Conservation (phyloP, 2,113 vertebrate species). For the Phrynosoma platyrhinos region DNA sequence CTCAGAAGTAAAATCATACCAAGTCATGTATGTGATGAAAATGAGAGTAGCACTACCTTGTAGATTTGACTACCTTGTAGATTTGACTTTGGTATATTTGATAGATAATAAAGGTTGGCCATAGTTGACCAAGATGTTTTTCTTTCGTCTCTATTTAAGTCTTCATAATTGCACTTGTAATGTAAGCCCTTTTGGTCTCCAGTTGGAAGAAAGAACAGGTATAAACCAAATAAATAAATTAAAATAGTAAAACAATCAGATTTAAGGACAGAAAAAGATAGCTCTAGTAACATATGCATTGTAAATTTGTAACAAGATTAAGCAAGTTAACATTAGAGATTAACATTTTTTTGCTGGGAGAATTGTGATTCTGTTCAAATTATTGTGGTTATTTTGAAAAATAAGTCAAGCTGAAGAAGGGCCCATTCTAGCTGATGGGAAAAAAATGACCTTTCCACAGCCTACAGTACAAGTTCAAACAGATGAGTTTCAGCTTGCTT, state of each 20-base stretch:
- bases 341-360: not conserved
- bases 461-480: not conserved
- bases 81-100: not conserved
- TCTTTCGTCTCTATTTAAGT: not conserved
- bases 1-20: not conserved
- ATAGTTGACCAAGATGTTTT: not conserved
- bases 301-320: not conserved
- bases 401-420: slow-evolving; percentile 30
- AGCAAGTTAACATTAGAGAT: slow-evolving; percentile 1
- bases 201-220: no score
- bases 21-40: not conserved
- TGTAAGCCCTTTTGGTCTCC: not conserved
- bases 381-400: slow-evolving; percentile 35
- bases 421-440: slow-evolving; percentile 27
- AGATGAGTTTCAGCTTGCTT: slow-evolving; percentile 46
- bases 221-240: no score
- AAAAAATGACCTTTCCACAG: slow-evolving; percentile 48
- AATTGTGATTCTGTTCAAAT: slow-evolving; percentile 26
- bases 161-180: not conserved
- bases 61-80: no score
- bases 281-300: not conserved
- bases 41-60: not conserved
- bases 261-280: not conserved
- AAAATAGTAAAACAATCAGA: not conserved
- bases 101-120: no score